Percentiles rank a stretch among this genome's conserved stretches.
These are phyloP conservation scores for Zapus hudsonius DNA, from an alignment of 2,113 vertebrate genomes.

Conservation along the genomic window DNA sequence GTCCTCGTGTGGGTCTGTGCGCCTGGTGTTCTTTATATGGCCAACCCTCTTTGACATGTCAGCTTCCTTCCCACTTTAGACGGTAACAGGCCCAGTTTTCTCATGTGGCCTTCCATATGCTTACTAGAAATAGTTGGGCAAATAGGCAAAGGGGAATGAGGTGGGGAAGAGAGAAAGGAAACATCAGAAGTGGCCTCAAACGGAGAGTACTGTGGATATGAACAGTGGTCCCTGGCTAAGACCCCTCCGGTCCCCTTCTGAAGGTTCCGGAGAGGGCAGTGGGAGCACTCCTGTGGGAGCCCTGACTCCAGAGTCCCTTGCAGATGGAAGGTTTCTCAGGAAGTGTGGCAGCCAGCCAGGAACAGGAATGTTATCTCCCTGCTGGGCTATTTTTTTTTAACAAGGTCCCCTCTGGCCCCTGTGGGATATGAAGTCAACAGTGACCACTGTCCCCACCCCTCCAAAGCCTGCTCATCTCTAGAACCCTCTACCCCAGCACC, in stretches of 20 bases:
- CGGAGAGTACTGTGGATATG: too few relatives aligned
- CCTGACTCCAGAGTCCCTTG: neutral
- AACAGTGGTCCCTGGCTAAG: too few relatives aligned
- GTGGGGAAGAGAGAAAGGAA: neutral
- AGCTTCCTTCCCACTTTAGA: too few relatives aligned
- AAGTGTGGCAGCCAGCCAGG: accelerated
- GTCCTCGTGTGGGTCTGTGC: accelerated
- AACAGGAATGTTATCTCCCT: accelerated
- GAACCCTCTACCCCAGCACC: too few relatives aligned
- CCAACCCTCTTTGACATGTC: neutral
- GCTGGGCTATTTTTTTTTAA: too few relatives aligned
- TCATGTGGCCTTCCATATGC: neutral
- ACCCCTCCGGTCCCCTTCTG: too few relatives aligned
- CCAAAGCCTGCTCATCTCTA: neutral
- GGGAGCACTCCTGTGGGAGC: neutral
- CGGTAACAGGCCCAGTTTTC: neutral
- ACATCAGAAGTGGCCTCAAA: too few relatives aligned
- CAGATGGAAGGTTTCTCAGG: neutral
- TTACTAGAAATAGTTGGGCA: neutral
- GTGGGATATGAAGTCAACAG: accelerated
- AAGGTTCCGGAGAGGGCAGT: too few relatives aligned
- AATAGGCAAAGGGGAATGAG: too few relatives aligned
- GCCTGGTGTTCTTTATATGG: too few relatives aligned
- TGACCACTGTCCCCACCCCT: accelerated
- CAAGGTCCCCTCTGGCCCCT: neutral